phyloP scores from a whole-genome alignment of 2,888 invertebrate genomes.

The Calephelis perditalis region DNA sequence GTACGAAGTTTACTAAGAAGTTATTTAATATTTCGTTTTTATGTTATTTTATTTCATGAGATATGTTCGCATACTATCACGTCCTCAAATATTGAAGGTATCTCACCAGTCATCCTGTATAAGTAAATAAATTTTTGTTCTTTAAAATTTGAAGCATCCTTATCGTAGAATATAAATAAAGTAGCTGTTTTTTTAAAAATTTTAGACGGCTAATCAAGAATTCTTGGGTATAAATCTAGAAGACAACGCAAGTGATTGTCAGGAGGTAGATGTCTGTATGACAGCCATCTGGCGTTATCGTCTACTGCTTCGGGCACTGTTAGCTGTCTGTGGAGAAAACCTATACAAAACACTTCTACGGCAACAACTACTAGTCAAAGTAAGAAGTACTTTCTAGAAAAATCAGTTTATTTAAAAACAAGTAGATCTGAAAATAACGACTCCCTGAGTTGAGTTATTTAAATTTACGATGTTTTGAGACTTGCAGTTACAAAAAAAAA shows the following conservation, averaged over 20 bases:
- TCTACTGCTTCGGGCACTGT: slow-evolving; percentile 90
- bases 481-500: too few relatives aligned
- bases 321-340: slow-evolving; percentile 91
- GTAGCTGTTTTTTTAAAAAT: slow-evolving; percentile 22
- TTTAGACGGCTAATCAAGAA: slow-evolving; percentile 59
- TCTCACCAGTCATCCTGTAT: too few relatives aligned
- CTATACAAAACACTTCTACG: slow-evolving; percentile 87
- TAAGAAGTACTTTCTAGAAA: slow-evolving; percentile 38
- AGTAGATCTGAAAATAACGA: too few relatives aligned
- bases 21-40: too few relatives aligned
- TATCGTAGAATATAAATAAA: background rate
- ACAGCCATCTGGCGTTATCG: slow-evolving; percentile 87
- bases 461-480: too few relatives aligned
- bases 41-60: too few relatives aligned
- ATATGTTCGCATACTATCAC: too few relatives aligned
- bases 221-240: slow-evolving; percentile 68
- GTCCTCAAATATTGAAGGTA: too few relatives aligned
- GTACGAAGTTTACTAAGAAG: too few relatives aligned
- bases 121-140: too few relatives aligned
- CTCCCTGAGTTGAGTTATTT: background rate
- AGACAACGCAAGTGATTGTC: slow-evolving; percentile 46
- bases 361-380: slow-evolving; percentile 92
- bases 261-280: slow-evolving; percentile 74
- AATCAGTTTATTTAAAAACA: background rate
- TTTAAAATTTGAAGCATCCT: too few relatives aligned